Conservation (phyloP, 2,797 vertebrate species). For the Spinus olivaceus region DNA sequence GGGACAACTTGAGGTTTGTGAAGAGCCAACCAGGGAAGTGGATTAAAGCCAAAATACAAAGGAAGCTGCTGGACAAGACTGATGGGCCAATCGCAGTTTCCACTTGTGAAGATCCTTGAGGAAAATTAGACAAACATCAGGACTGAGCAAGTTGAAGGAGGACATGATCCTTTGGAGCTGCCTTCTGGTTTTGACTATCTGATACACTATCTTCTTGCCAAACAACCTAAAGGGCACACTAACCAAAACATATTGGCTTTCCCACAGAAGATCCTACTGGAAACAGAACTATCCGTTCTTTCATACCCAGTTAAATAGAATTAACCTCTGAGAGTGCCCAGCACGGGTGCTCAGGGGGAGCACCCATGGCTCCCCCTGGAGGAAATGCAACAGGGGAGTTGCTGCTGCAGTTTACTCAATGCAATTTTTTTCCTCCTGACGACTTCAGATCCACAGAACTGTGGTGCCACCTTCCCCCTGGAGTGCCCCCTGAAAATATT, state of each 20-base stretch:
- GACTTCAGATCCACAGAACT: background rate
- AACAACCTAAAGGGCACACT: background rate
- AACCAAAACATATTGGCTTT: background rate
- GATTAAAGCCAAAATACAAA: background rate
- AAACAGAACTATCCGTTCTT: background rate
- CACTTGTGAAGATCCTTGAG: background rate
- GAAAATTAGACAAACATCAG: background rate
- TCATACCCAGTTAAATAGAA: background rate
- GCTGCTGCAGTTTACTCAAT: background rate
- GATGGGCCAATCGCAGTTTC: background rate
- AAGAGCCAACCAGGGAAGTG: background rate
- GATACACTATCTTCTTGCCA: background rate
- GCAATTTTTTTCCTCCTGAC: background rate
- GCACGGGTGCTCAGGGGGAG: no score
- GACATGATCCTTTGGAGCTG: background rate
- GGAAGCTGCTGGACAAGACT: background rate
- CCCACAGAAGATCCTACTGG: background rate
- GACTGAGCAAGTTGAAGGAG: background rate
- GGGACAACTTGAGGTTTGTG: background rate
- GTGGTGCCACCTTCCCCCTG: accelerated
- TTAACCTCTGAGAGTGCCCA: background rate
- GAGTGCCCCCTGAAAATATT: background rate
- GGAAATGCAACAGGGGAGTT: background rate
- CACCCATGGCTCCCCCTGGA: background rate
- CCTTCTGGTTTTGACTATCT: background rate